A percentile compares a stretch with the other conserved stretches of the same genome.
Evolutionary conservation across 2,888 invertebrate species (phyloP).

Genomic region (Mesorhabditis sp.): DNA sequence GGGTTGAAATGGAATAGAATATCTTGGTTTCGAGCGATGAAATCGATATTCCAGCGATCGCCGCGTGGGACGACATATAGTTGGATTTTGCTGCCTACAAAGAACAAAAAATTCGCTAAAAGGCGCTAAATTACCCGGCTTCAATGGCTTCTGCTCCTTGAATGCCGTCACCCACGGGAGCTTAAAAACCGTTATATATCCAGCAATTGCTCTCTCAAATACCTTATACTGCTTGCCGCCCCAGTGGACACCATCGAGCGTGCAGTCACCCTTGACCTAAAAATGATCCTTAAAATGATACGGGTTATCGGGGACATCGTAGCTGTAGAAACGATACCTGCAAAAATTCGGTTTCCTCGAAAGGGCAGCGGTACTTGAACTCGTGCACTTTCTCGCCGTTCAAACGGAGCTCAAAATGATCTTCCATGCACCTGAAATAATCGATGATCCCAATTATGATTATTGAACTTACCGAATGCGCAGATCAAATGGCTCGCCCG

Average conservation of each 20-base stretch:
- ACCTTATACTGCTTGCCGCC: constrained; percentile 32
- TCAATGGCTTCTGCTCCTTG: constrained; percentile 24
- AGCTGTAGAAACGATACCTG: constrained; percentile 13
- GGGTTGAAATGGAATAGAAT: constrained; percentile 57
- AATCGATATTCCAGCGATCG: constrained; percentile 51
- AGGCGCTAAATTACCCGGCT: constrained; percentile 27
- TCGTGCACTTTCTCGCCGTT: constrained; percentile 48
- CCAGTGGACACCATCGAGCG: constrained; percentile 44
- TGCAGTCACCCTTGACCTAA: constrained; percentile 37
- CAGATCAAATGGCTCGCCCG: constrained; percentile 50
- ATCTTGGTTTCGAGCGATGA: constrained; percentile 48
- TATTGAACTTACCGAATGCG: constrained; percentile 40
- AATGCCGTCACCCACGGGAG: constrained; percentile 53
- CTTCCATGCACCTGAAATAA: constrained; percentile 38
- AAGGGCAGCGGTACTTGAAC: constrained; percentile 49
- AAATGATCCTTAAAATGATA: not conserved
- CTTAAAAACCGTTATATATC: constrained; percentile 11
- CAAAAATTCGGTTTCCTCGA: constrained; percentile 41
- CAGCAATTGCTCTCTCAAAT: not conserved
- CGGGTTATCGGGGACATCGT: no score
- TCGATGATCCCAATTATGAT: not conserved
- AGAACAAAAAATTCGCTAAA: not conserved
- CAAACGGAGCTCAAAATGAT: constrained; percentile 45
- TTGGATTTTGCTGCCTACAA: constrained; percentile 37
- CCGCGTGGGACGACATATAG: constrained; percentile 51